Percentiles rank a stretch among this genome's conserved stretches.
phyloP scores from a whole-genome alignment of 2,888 invertebrate genomes.

The Lysandra coridon region DNA sequence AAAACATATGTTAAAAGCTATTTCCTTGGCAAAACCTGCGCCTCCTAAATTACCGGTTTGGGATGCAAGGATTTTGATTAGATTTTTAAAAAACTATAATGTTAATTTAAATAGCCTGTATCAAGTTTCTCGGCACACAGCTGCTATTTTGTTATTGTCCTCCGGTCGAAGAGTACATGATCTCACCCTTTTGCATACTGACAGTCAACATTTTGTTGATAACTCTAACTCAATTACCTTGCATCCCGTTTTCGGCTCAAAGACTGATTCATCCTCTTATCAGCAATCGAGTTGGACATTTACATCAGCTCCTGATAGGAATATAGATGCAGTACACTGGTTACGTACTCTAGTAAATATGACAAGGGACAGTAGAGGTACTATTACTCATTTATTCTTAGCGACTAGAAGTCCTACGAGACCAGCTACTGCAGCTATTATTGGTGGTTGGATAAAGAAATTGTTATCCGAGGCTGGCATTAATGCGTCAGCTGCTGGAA shows the following conservation, averaged over 20 bases:
- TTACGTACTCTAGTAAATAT: conserved; percentile 6
- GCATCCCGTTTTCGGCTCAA: conserved; percentile 40
- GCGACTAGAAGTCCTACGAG: neutral
- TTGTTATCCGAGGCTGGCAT: neutral
- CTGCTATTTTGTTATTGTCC: conserved; percentile 36
- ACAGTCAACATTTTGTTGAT: no score
- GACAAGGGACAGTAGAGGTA: neutral
- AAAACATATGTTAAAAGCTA: conserved; percentile 39
- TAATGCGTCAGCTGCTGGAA: no score
- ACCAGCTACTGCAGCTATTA: neutral
- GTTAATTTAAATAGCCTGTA: conserved; percentile 33
- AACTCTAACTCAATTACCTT: conserved; percentile 36
- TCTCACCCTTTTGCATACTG: conserved; percentile 37
- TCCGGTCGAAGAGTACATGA: conserved; percentile 42
- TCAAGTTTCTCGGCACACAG: conserved; percentile 36
- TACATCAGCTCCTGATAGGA: conserved; percentile 32
- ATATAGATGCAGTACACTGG: conserved; percentile 36
- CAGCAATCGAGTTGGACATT: conserved; percentile 39
- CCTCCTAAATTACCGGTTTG: conserved; percentile 35
- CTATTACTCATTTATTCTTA: neutral
- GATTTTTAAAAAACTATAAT: conserved; percentile 30
- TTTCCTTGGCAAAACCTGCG: conserved; percentile 26
- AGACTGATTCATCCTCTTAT: conserved; percentile 38
- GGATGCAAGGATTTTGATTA: conserved; percentile 37
- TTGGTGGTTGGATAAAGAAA: neutral